Base-by-base conservation (phyloP, 2,888 invertebrate species). In the Glyphotaelius pellucidus region DNA sequence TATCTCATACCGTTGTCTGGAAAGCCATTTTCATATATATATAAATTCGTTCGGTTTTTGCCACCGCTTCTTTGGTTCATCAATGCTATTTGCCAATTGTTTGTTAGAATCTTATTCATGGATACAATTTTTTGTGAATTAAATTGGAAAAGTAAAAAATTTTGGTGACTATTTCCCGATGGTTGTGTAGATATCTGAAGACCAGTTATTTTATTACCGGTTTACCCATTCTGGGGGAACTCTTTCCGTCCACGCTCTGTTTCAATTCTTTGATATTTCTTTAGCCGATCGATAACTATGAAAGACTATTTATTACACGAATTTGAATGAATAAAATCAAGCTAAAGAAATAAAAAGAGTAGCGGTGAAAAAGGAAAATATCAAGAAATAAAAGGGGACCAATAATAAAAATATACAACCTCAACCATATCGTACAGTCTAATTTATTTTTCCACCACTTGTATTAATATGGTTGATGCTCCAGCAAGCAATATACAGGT, bases 1-100 rank as follows among this genome's bases (percentile, higher is more conserved):
- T 93, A 93, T 80, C 93, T 88, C 90, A 92, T 92, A 47, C 93
- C 93, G 85, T 93, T 93, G 90, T 92, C 93, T 93, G 90, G 30
- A 92, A 90, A 90, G 52, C 87, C 88, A 89, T 81, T 88, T 91
- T 91, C 91, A 91, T 91, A 91, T 84, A 89, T 88, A 81, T 67
- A 83, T 90, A 90, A 90, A 90, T 90, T 80, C 38, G 80, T 90
- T 80, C 81, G 42, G 52, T 31, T 32, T 38, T 19, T 47, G 87
- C 30, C 87, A 25, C 31, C 52, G 47, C 67, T 67, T 67, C 25
- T 83, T 83, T 15, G 31, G 32, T 83, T 83, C 25, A 25, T 83
- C 83, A 32, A 35, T 83, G 38, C 42, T 67, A 35, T 80, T 90
- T 38, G 90, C 90, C 90, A 90, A 89, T 89, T 67, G 67, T 67